Conservation (phyloP, 2,888 invertebrate species). For the Thelaira solivaga region DNA sequence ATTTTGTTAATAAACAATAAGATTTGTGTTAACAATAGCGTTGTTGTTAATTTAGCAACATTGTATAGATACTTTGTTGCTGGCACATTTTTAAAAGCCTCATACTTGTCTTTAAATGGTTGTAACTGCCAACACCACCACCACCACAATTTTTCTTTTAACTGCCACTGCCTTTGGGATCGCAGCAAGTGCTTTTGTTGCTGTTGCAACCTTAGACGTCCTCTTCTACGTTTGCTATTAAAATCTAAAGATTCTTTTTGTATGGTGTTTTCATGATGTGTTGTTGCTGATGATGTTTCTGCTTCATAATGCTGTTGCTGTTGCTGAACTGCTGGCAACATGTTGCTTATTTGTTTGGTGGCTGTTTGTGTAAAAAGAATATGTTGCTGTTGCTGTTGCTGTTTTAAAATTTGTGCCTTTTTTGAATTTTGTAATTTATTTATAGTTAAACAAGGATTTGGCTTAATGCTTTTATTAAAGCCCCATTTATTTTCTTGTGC, state of each 20-base stretch:
- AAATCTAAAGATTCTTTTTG: slow-evolving; percentile 72
- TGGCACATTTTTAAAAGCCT: slow-evolving; percentile 55
- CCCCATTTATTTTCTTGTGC: slow-evolving; percentile 35
- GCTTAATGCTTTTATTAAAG: slow-evolving; percentile 7
- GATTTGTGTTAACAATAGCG: slow-evolving; percentile 70
- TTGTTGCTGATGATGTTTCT: too few species aligned
- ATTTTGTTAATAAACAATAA: slow-evolving; percentile 66
- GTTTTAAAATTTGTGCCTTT: slow-evolving; percentile 54
- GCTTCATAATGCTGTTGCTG: too few species aligned
- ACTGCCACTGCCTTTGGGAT: slow-evolving; percentile 14
- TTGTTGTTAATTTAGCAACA: slow-evolving; percentile 61
- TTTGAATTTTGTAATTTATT: slow-evolving; percentile 17
- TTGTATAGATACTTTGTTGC: slow-evolving; percentile 53
- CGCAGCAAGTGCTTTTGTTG: slow-evolving; percentile 49
- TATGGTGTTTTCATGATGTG: slow-evolving; percentile 22
- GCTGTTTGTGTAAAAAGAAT: slow-evolving; percentile 33
- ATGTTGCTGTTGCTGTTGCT: slow-evolving; percentile 12
- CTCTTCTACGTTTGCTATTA: slow-evolving; percentile 75
- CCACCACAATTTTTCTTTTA: too few species aligned
- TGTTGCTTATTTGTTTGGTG: slow-evolving; percentile 51
- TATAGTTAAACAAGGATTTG: slow-evolving; percentile 11
- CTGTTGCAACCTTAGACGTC: slow-evolving; percentile 73
- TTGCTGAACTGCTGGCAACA: slow-evolving; percentile 37
- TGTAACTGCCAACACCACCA: neutral
- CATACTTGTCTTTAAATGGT: slow-evolving; percentile 19